Base-by-base conservation (phyloP, 2,888 invertebrate genomes). In the Cantharis nigra region DNA sequence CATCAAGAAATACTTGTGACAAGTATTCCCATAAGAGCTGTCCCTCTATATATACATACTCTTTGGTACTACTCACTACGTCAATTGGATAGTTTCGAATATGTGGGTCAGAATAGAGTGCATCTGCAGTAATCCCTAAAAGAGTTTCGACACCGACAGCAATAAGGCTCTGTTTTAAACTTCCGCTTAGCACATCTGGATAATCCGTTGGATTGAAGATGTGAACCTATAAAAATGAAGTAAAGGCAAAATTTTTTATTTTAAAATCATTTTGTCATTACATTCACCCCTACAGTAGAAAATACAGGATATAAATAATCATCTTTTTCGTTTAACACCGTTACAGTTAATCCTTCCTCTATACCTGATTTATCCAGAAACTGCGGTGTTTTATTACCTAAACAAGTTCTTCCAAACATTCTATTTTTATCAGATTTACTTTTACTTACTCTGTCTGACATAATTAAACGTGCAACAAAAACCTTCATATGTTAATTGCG, bases 391-490 rank as follows among this genome's bases (percentile, higher is more conserved):
- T 69, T 18, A 20, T 23, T 14, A 23, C 16, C 28, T 71, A 71
- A 16, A 23, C 18, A 74, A 65, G 0, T 16, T 63, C 7, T 14
- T 63, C 14, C 9, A 10, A 16, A 14, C 2, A 30, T 18, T 63
- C 7, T 7, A 64, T 3, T 65, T 65, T 65, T 65, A 13, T 18
- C 11, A 30, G 30, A 30, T 20, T 20, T 64, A 11, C 63, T 5
- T 23, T 20, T 20, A 65, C 65, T 7, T 20, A 20, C 65, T 10
- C 0, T 16, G 16, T 9, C n/a, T 16, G 10, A 65, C 23, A 23
- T 65, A 65, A 14, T 78, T 76, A 63, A 78, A 78, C 10, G 71
- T 72, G 14, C 78, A 78, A 69, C 78, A 78, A 69, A 76, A 76
- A 13, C 78, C 78, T 18, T 73, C 71, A 33, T 63, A 78, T 9